Evolutionary conservation across 2,797 vertebrate species (phyloP), one percentile per base, ranked within the genome.

Genomic region (Sarcoramphus papa): DNA sequence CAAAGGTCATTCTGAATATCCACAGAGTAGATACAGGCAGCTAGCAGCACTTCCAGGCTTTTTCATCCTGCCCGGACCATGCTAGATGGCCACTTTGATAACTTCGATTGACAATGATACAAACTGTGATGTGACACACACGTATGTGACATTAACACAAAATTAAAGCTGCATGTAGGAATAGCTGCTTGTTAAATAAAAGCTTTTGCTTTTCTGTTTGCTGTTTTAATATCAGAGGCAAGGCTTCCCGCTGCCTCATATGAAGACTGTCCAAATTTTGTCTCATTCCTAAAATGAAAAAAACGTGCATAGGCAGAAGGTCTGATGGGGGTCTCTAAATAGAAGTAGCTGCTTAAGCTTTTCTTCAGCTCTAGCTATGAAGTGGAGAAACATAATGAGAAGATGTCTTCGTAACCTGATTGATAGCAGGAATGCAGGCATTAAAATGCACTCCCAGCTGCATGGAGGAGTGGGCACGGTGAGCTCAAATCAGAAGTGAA

Each of bases 311-410:
- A 22, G 50, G 54, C 54, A 69, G 53, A 68, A 68, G 43, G 35
- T 37, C 37, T 37, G 62, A 43, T 12, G 22, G 20, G 14, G 51
- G 7, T 45, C 63, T 64, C 70, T 40, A 41, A 62, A 77, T 23
- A 60, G 40, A 82, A 67, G 16, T 28, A 8, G 20, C 81, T 85
- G 68, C 78, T 83, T 35, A 53, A 87, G 27, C 22, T 93, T 83
- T 83, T 40, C 40, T 80, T 75, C 64, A 53, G 57, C 47, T 88
- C 45, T 28, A 37, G 65, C 74, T 86, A 33, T 37, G 78, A 92
- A 53, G 59, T 62, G 27, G 59, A 84, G 92, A 72, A 90, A 79
- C 10, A 40, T 40, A 88, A 86, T 40, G 78, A 73, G 91, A 85
- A 22, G 48, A 43, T 37, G 35, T 73, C 30, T 48, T 23, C 56